A percentile compares a stretch with the other conserved stretches of the same genome.
Evolutionary conservation across 2,888 invertebrate genomes (phyloP).

Genomic region (Eupithecia centaureata): DNA sequence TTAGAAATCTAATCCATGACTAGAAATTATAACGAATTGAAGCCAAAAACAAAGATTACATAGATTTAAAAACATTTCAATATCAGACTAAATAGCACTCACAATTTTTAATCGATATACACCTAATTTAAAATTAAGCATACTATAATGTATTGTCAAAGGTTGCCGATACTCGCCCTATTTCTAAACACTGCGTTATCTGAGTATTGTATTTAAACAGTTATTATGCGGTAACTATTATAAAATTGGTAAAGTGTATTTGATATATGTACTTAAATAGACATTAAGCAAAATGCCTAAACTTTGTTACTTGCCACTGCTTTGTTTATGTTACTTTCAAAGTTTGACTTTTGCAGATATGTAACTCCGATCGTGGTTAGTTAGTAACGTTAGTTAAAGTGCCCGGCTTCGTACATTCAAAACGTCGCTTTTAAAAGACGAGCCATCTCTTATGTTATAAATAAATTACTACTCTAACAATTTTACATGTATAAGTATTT

Average conservation of each 20-base stretch:
- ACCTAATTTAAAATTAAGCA: slow-evolving; percentile 70
- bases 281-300: slow-evolving; percentile 70
- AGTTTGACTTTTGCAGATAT: slow-evolving; percentile 77
- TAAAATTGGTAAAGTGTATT: slow-evolving; percentile 29
- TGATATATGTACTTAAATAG: slow-evolving; percentile 40
- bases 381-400: slow-evolving; percentile 66
- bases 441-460: slow-evolving; percentile 70
- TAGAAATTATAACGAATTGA: slow-evolving; percentile 56
- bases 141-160: slow-evolving; percentile 79
- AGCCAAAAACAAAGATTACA: slow-evolving; percentile 14
- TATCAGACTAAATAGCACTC: slow-evolving; percentile 56
- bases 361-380: slow-evolving; percentile 56
- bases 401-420: slow-evolving; percentile 73
- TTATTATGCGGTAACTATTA: slow-evolving; percentile 47
- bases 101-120: slow-evolving; percentile 49
- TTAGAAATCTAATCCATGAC: slow-evolving; percentile 65
- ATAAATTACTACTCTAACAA: slow-evolving; percentile 81
- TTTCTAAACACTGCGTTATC: slow-evolving; percentile 63
- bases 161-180: slow-evolving; percentile 80
- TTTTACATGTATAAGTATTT: slow-evolving; percentile 80
- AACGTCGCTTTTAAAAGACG: slow-evolving; percentile 78
- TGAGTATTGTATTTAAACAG: slow-evolving; percentile 66
- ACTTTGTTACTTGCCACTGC: slow-evolving; percentile 70
- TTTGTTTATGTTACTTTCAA: slow-evolving; percentile 60
- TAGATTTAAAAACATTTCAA: slow-evolving; percentile 34